phyloP scores from a whole-genome alignment of 35 echinoderm and acorn worm genomes.

The Stichopus chloronotus region DNA sequence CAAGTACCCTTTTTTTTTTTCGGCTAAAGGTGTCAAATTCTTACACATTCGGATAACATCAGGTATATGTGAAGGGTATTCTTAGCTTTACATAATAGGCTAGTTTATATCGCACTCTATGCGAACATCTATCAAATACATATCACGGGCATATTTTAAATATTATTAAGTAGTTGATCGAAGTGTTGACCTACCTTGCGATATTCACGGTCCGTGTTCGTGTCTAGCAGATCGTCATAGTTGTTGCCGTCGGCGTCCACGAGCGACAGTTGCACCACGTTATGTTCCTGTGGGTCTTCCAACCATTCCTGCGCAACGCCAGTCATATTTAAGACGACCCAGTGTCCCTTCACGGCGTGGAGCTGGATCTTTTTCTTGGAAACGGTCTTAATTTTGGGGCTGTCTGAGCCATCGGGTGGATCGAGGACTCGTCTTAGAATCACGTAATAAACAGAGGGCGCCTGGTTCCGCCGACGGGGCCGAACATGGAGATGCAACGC shows the following conservation, averaged over 20 bases:
- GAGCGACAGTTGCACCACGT: constrained; percentile 60
- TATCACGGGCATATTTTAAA: background rate
- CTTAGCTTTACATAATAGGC: too few relatives aligned
- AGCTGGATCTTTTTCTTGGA: constrained; percentile 59
- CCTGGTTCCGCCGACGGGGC: constrained; percentile 32
- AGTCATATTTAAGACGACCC: constrained; percentile 73
- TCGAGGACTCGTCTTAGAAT: constrained; percentile 54
- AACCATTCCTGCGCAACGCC: constrained; percentile 70
- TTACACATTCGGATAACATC: too few relatives aligned
- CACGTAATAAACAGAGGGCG: constrained; percentile 36
- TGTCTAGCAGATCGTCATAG: constrained; percentile 54
- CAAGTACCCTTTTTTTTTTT: too few relatives aligned
- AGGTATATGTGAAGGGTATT: too few relatives aligned
- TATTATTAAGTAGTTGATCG: background rate
- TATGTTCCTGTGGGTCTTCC: constrained; percentile 56
- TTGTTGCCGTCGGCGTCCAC: constrained; percentile 61
- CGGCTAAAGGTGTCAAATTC: too few relatives aligned
- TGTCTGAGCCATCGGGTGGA: background rate
- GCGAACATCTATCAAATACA: background rate
- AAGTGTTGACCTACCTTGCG: constrained; percentile 47
- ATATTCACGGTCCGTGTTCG: constrained; percentile 55
- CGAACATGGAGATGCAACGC: constrained; percentile 71
- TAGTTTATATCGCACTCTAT: background rate
- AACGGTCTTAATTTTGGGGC: constrained; percentile 48
- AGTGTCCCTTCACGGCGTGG: constrained; percentile 50